Evolutionary conservation across 2,113 vertebrate species (phyloP).

Genomic region (Capricornis sumatraensis): DNA sequence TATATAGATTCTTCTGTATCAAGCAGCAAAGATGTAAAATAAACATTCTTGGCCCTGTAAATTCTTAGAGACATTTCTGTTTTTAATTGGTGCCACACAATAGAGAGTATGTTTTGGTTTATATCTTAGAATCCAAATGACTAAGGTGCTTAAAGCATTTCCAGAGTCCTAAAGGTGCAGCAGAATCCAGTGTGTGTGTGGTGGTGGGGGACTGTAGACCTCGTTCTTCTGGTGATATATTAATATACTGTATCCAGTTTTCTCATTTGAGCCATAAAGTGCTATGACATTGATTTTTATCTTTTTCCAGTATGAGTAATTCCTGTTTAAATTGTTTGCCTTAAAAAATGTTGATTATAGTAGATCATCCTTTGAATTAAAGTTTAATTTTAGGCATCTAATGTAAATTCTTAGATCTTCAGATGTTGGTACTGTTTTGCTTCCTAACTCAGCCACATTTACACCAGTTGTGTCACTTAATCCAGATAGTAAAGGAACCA

Average conservation of each 20-base stretch:
- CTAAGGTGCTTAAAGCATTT: background rate
- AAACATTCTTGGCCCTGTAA: background rate
- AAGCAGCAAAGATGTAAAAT: background rate
- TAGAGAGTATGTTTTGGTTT: background rate
- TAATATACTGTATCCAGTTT: background rate
- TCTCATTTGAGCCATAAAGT: background rate
- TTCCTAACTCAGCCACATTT: background rate
- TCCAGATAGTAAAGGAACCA: background rate
- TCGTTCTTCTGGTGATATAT: background rate
- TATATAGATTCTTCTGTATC: background rate
- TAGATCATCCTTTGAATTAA: background rate
- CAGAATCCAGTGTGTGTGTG: background rate
- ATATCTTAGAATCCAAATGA: background rate
- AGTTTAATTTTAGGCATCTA: background rate
- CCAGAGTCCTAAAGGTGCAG: background rate
- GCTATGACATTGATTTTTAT: background rate
- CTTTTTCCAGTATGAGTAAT: background rate
- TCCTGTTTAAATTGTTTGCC: background rate
- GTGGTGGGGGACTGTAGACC: background rate
- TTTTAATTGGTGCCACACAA: background rate
- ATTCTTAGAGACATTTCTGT: background rate
- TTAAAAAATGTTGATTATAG: background rate
- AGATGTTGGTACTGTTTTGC: background rate
- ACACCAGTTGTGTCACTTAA: background rate
- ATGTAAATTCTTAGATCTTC: background rate